A percentile compares a stretch with the other conserved stretches of the same genome.
phyloP scores from a whole-genome alignment of 1,140 invertebrate species.

The Ips nitidus region DNA sequence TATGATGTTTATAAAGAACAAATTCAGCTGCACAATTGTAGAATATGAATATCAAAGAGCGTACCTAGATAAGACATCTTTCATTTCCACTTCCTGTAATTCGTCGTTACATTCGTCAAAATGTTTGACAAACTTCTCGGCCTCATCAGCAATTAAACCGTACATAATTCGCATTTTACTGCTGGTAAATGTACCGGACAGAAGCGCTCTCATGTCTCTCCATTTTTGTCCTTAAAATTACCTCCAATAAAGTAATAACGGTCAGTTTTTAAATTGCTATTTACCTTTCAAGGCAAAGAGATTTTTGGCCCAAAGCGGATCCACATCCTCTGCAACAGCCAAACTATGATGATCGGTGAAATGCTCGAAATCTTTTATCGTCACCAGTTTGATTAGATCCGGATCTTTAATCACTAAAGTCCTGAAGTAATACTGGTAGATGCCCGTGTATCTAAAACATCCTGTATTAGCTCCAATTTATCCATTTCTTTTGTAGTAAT shows the following conservation, averaged over 20 bases:
- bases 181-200: conserved; percentile 53
- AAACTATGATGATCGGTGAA: conserved; percentile 60
- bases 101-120: conserved; percentile 39
- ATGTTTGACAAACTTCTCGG: conserved; percentile 43
- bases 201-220: conserved; percentile 49
- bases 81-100: conserved; percentile 33
- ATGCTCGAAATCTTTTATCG: conserved; percentile 66
- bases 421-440: conserved; percentile 57
- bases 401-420: conserved; percentile 60
- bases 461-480: background rate
- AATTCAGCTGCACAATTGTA: background rate
- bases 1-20: no score
- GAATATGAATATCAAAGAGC: background rate
- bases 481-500: no score
- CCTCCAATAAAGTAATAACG: background rate
- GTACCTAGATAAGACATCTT: conserved; percentile 25
- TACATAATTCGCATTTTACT: conserved; percentile 52
- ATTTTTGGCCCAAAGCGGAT: conserved; percentile 59
- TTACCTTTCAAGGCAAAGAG: conserved; percentile 58
- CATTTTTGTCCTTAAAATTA: conserved; percentile 47
- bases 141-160: conserved; percentile 44
- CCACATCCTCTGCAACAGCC: conserved; percentile 51
- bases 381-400: conserved; percentile 61
- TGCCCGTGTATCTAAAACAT: conserved; percentile 54
- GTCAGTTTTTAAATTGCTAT: background rate